These are phyloP conservation scores for Rhynchomys soricoides DNA, from an alignment of 2,113 vertebrate genomes.

Conservation along the genomic window DNA sequence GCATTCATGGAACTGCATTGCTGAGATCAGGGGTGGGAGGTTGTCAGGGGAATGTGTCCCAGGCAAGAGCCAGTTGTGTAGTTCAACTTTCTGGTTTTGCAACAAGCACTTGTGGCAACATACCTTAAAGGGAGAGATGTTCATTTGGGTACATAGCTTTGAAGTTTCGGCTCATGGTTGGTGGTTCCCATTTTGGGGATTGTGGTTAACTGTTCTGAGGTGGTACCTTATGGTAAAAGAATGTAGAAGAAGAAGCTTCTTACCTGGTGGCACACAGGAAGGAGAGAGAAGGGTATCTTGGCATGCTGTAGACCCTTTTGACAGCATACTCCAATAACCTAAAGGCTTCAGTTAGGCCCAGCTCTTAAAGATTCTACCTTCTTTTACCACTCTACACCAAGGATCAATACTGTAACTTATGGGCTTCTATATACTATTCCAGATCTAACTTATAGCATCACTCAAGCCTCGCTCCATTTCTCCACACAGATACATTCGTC, in stretches of 20 bases:
- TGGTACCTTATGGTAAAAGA: too few species aligned
- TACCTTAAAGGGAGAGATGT: not conserved
- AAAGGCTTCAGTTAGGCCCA: not conserved
- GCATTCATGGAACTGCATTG: not conserved
- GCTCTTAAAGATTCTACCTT: not conserved
- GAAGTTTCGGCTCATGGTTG: not conserved
- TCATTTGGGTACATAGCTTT: not conserved
- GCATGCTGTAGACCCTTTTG: too few species aligned
- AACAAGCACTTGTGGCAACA: not conserved
- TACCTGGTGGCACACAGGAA: not conserved
- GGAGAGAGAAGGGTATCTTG: too few species aligned
- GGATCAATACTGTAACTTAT: not conserved
- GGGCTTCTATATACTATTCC: not conserved
- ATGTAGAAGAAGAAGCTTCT: not conserved
- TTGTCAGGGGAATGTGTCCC: not conserved
- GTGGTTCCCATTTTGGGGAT: not conserved
- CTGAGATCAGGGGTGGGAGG: not conserved
- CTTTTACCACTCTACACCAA: not conserved
- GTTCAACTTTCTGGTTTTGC: not conserved
- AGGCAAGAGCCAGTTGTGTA: rapidly evolving
- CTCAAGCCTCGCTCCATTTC: not conserved
- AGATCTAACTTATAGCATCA: not conserved
- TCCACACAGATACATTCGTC: not conserved
- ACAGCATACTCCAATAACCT: not conserved
- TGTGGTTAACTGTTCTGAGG: not conserved